phyloP scores from a whole-genome alignment of 2,113 vertebrate genomes.

The Rana temporaria region DNA sequence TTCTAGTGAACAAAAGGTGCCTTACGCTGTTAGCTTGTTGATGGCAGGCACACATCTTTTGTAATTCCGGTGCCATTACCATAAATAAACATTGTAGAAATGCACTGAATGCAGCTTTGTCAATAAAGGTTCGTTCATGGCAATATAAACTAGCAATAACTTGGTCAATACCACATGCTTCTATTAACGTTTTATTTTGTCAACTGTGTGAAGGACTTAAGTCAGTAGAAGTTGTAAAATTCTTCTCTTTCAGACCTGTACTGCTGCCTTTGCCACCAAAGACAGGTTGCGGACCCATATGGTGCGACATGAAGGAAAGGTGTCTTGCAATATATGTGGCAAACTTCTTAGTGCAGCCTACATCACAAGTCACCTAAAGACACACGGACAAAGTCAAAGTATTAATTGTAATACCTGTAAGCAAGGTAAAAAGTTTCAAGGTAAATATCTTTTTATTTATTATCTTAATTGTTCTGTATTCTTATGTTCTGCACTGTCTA shows the following conservation, averaged over 20 bases:
- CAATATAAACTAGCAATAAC: too few relatives aligned
- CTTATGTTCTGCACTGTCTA: too few relatives aligned
- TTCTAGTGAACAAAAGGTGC: too few relatives aligned
- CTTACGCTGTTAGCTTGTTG: too few relatives aligned
- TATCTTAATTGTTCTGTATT: too few relatives aligned
- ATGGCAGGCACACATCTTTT: too few relatives aligned
- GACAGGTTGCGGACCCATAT: slow-evolving; percentile 97
- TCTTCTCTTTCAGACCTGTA: slow-evolving; percentile 85
- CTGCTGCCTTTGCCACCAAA: slow-evolving; percentile 98
- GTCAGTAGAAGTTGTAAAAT: background rate
- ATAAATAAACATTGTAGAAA: too few relatives aligned
- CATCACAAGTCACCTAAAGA: slow-evolving; percentile 99
- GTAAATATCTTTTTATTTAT: slow-evolving; percentile 4
- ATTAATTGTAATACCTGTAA: slow-evolving; percentile 95
- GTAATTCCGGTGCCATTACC: too few relatives aligned
- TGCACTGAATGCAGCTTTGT: too few relatives aligned
- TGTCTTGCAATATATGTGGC: slow-evolving; percentile 97
- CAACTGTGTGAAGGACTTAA: too few relatives aligned
- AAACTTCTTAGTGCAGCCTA: slow-evolving; percentile 98
- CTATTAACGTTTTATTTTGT: slow-evolving; percentile 60
- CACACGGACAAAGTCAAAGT: slow-evolving; percentile 91
- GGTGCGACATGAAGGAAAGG: slow-evolving; percentile 97
- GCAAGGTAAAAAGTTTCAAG: slow-evolving; percentile 88
- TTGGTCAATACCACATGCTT: too few relatives aligned
- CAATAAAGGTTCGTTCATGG: too few relatives aligned